phyloP scores from a whole-genome alignment of 2,797 vertebrate genomes.

The Amazona ochrocephala region DNA sequence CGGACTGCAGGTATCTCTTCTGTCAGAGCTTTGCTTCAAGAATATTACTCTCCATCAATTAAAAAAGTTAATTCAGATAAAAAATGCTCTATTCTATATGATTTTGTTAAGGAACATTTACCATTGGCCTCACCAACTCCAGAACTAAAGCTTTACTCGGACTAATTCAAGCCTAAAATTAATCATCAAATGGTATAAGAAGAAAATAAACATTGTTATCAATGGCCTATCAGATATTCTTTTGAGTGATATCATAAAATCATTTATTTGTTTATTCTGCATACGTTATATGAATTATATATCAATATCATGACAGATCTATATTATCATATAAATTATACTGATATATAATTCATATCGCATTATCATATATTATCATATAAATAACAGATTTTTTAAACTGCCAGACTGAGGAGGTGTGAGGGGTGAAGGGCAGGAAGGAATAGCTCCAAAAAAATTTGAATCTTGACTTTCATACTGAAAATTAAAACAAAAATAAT shows the following conservation, averaged over 20 bases:
- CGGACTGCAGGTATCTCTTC: constrained; percentile 84
- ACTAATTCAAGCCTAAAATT: background rate
- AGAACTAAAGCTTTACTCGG: background rate
- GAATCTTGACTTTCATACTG: background rate
- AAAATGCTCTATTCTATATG: background rate
- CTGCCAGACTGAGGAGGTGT: accelerated
- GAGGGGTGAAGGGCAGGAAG: background rate
- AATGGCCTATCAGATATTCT: background rate
- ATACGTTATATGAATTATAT: background rate
- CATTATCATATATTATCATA: background rate
- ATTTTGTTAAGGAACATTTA: background rate
- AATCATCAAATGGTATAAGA: background rate
- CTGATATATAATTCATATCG: background rate
- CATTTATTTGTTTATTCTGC: background rate
- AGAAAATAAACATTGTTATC: background rate
- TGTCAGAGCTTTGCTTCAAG: background rate
- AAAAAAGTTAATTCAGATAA: background rate
- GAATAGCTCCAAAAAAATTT: background rate
- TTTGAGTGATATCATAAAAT: background rate
- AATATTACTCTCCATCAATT: background rate
- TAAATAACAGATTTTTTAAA: background rate
- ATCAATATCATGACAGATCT: background rate
- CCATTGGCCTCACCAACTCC: background rate
- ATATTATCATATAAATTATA: background rate
- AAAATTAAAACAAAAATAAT: background rate